Evolutionary conservation across 2,797 vertebrate species (phyloP), one percentile per base, ranked within the genome.

Genomic region (Cyclopterus lumpus): DNA sequence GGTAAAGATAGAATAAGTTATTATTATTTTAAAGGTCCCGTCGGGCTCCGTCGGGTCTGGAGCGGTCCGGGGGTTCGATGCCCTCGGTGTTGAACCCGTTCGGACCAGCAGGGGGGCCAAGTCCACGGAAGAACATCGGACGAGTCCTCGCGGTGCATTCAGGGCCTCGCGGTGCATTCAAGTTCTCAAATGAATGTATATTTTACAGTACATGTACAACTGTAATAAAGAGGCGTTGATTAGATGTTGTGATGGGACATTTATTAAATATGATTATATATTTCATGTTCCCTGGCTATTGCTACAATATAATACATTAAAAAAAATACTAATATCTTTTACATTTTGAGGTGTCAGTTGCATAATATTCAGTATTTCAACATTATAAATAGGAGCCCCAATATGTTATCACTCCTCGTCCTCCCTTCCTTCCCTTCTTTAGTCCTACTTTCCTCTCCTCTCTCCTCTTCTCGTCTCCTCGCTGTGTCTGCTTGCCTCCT

Each of bases 31-130:
- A n/a, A n/a, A n/a, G n/a, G n/a, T 44, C 38, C 60, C 64, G 72
- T 63, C 24, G 71, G 90, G 89, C 86, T 89, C 86, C 85, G 7
- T 11, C 36, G 24, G 75, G 85, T 89, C 90, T 88, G 86, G 57
- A 60, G 63, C 73, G 10, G 44, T 14, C 80, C 6, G 81, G 83
- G 73, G 77, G 73, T 80, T 82, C 71, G 5, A 44, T 65, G 46
- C 15, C 36, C 70, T 44, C 66, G 20, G 36, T 26, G 61, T 8
- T 68, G 57, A 73, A 72, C 71, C 49, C 1, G n/a, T 57, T 67
- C 73, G 80, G 72, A 88, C 85, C 64, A n/a, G 18, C 80, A 77
- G 65, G 68, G 3, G 65, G 32, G 65, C 87, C 87, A 89, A 77
- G 84, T 86, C 65, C 48, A 46, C 28, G 86, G 40, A 0, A 40